Percentiles rank a stretch among this genome's conserved stretches.
Conservation (phyloP, 2,888 invertebrate genomes). For the Venusia cambrica region DNA sequence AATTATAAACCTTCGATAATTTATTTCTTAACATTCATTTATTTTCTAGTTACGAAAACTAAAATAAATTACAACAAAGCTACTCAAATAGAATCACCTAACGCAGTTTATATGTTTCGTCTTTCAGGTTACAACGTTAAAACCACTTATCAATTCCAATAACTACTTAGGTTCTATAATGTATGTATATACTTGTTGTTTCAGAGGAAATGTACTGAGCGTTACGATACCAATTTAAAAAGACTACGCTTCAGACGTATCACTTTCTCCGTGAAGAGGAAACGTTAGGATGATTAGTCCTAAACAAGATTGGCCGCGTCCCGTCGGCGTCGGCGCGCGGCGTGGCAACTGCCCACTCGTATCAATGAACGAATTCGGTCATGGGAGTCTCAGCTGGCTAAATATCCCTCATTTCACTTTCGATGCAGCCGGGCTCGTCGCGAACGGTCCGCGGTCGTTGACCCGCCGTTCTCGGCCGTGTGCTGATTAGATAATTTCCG, state of each 20-base stretch:
- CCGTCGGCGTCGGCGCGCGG: conserved; percentile 26
- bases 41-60: no score
- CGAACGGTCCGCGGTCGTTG: conserved; percentile 60
- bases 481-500: conserved; percentile 81
- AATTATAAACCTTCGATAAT: no score
- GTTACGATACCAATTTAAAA: conserved; percentile 7
- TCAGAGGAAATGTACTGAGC: no score
- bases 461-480: conserved; percentile 73
- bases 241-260: conserved; percentile 7
- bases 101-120: no score
- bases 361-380: conserved; percentile 56
- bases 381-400: conserved; percentile 41
- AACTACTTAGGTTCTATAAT: no score
- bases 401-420: conserved; percentile 72
- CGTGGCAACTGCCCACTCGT: conserved; percentile 30
- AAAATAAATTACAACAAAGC: no score
- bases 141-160: no score
- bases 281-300: conserved; percentile 13
- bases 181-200: no score
- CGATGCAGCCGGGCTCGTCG: conserved; percentile 47
- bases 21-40: no score
- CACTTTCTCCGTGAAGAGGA: conserved; percentile 17
- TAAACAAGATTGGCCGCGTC: conserved; percentile 29
- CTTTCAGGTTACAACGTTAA: no score
- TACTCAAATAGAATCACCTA: no score